phyloP scores from a whole-genome alignment of 2,113 vertebrate species.

The Sporophila hypoxantha region DNA sequence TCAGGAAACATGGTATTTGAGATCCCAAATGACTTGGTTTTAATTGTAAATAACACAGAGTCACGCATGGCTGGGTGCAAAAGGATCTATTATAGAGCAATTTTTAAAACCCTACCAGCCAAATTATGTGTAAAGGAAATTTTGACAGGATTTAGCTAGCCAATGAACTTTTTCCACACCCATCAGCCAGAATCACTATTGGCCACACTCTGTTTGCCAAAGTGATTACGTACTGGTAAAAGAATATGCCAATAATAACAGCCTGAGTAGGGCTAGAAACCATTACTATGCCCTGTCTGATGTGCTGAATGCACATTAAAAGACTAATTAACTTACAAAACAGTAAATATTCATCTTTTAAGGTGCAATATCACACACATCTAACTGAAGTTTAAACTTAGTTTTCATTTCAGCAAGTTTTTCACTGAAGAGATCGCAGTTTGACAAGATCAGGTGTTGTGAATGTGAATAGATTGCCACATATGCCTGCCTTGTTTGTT shows the following conservation, averaged over 20 bases:
- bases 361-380: not conserved
- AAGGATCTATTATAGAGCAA: not conserved
- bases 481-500: not conserved
- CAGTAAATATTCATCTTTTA: not conserved
- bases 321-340: not conserved
- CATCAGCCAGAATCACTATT: not conserved
- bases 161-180: not conserved
- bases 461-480: not conserved
- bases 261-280: not conserved
- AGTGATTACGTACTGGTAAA: not conserved
- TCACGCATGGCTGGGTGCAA: not conserved
- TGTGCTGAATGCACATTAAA: constrained; percentile 9
- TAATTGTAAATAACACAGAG: not conserved
- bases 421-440: not conserved
- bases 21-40: not conserved
- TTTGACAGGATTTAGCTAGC: not conserved
- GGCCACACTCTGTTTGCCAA: not conserved
- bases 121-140: constrained; percentile 34
- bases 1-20: not conserved
- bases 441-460: not conserved
- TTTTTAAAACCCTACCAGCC: constrained; percentile 8
- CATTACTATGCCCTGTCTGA: not conserved
- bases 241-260: constrained; percentile 35
- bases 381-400: not conserved
- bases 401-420: not conserved